Percentiles rank a stretch among this genome's conserved stretches.
Evolutionary conservation across 2,888 invertebrate species (phyloP).

Genomic region (Rhagonycha fulva): DNA sequence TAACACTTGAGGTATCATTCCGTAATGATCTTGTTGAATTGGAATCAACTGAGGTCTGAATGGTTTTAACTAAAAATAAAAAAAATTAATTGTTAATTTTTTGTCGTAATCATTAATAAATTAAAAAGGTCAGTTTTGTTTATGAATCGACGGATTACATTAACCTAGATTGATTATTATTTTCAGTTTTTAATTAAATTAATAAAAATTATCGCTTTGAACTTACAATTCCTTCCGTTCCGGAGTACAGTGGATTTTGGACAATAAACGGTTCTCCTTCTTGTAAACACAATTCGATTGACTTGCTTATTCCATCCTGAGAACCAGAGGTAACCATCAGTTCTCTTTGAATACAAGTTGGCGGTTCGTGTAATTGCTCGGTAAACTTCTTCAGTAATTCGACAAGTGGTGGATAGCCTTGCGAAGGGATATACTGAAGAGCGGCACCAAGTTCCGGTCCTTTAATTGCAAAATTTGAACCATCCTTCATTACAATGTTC

Average conservation of each 20-base stretch:
- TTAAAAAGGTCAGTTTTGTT: slow-evolving; percentile 16
- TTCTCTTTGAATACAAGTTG: slow-evolving; percentile 64
- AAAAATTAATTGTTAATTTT: neutral
- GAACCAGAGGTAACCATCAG: slow-evolving; percentile 74
- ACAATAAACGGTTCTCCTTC: slow-evolving; percentile 72
- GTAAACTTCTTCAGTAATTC: slow-evolving; percentile 67
- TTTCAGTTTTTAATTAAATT: neutral
- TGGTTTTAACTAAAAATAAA: slow-evolving; percentile 66
- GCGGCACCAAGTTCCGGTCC: slow-evolving; percentile 66
- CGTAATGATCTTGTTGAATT: slow-evolving; percentile 72
- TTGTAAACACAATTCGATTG: slow-evolving; percentile 72
- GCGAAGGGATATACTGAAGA: slow-evolving; percentile 76
- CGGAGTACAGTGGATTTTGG: slow-evolving; percentile 73
- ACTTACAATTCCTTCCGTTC: slow-evolving; percentile 69
- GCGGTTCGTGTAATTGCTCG: slow-evolving; percentile 66
- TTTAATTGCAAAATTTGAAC: slow-evolving; percentile 59
- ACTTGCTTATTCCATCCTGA: slow-evolving; percentile 78
- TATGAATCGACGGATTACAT: neutral
- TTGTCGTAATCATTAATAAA: neutral
- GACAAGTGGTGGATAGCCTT: slow-evolving; percentile 66
- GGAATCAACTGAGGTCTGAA: slow-evolving; percentile 67
- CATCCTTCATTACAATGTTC: slow-evolving; percentile 62
- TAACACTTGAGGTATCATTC: slow-evolving; percentile 67
- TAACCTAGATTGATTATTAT: slow-evolving; percentile 11
- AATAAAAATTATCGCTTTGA: neutral